Evolutionary conservation across 2,888 invertebrate species (phyloP).

Genomic region (Slavum lentiscoides): DNA sequence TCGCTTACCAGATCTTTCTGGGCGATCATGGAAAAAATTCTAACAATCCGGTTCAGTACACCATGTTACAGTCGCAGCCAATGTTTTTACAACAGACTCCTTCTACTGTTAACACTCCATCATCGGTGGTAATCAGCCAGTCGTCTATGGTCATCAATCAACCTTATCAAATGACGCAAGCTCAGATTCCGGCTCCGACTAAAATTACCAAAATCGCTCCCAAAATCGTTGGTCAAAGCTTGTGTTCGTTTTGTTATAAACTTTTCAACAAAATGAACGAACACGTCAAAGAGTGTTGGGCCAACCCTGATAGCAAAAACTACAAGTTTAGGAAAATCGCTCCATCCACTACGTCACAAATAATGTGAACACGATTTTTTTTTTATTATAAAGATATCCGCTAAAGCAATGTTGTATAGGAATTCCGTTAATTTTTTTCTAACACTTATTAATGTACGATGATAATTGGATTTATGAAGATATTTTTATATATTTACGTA

Average conservation of each 20-base stretch:
- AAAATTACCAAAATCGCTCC: conserved; percentile 26
- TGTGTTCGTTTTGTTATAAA: conserved; percentile 36
- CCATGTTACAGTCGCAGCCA: conserved; percentile 41
- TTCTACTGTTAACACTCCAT: conserved; percentile 6
- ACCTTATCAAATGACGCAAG: conserved; percentile 28
- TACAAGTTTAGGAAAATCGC: conserved; percentile 48
- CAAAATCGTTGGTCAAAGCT: background rate
- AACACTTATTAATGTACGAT: no score
- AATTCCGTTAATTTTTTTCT: no score
- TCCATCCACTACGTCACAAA: conserved; percentile 9
- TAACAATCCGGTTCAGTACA: conserved; percentile 39
- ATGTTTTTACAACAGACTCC: conserved; percentile 37
- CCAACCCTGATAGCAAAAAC: conserved; percentile 33
- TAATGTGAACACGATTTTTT: background rate
- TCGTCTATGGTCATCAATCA: conserved; percentile 20
- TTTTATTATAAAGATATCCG: no score
- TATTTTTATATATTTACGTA: no score
- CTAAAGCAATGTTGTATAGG: no score
- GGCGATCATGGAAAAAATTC: conserved; percentile 29
- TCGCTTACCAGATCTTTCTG: conserved; percentile 44
- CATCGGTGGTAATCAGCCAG: conserved; percentile 31
- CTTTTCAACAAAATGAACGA: conserved; percentile 17
- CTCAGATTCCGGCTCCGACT: background rate
- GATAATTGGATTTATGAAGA: no score
- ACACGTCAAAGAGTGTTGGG: conserved; percentile 33